Base-by-base conservation (phyloP, 2,888 invertebrate genomes). In the Mechanitis messenoides region DNA sequence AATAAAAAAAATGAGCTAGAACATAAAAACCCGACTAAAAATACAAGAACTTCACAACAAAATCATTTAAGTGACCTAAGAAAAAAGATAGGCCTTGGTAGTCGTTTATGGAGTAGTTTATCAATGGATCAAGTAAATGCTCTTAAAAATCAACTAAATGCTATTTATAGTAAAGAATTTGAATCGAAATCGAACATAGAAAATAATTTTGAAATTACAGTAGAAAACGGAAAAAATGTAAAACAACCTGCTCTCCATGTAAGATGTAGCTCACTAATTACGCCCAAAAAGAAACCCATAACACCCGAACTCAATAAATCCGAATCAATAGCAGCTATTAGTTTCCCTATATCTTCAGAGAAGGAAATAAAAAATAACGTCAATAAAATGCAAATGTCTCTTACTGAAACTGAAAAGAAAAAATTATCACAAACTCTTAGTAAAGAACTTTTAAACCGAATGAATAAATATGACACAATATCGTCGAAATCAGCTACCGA, bases 111-210 rank as follows among this genome's bases (percentile, higher is more conserved):
- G 92, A 96, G 95, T 74, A 96, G 96, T 72, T 84, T 96, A 53
- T 95, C 96, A 1, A 93, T 94, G 84, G 95, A 96, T 68, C 96
- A 96, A 85, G 94, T 96, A 0, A 93, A 93, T 71, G 93, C 94
- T 35, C 87, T 96, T 53, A 96, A 95, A 79, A 92, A 92, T 70
- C 96, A 96, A 77, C 81, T 96, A 0, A 94, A 93, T 71, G 95
- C 96, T 68, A 96, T 96, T 65, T 96, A 96, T 71, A 94, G 94
- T 58, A 92, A 91, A 72, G 92, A 92, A 66, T 79, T 90, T 33
- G 89, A 88, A 71, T 71, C 83, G 5, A 89, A 87, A 74, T 69
- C 79, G 59, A 74, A 72, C 55, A 85, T 83, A 72, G 84, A 84
- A 46, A 69, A 75, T 58, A 91, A 93, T 65, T 94, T 89, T 74